Evolutionary conservation across 1,140 invertebrate species (phyloP), one percentile per base, ranked within the genome.

Genomic region (Bombus fervidus): DNA sequence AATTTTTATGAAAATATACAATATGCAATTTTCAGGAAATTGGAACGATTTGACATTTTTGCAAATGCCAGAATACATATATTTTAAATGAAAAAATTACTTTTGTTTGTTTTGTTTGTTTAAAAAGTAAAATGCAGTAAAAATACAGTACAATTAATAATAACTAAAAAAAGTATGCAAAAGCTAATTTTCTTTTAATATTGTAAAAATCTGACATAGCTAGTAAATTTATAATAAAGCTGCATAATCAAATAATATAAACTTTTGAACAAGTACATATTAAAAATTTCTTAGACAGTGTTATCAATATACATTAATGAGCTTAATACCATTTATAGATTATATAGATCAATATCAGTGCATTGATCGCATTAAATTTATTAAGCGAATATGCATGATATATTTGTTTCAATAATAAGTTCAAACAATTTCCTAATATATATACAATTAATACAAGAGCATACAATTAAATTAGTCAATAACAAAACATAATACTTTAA

Each of bases 401-500:
- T 18, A 75, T 83, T 41, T 75, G 22, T 82, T 69, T 43, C 53
- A 64, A 41, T 62, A 57, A 83, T 77, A 31, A 69, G 86, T 81
- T 79, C 25, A 71, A 88, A 68, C 34, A 62, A 15, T 73, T 72
- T 22, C 25, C 81, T 84, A 87, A 31, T 85, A 87, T 89, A 72
- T 86, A 90, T 57, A 64, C 57, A 90, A 87, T 79, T 85, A 68
- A 87, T 18, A 57, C 13, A 89, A 85, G 25, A 41, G 89, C 83
- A 28, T 85, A 87, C 64, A 87, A 85, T 90, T 81, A 83, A 80
- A 68, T 72, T 62, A 59, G 66, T 89, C 39, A 66, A 83, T 68
- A 90, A 69, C 87, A 75, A 90, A 87, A 87, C 89, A 89, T 85
- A 83, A 89, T 73, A 89, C 18, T 81, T 84, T 83, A 83, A 90